These are phyloP conservation scores for Chrysemys picta DNA, from an alignment of 2,113 vertebrate species.

Conservation along the genomic window DNA sequence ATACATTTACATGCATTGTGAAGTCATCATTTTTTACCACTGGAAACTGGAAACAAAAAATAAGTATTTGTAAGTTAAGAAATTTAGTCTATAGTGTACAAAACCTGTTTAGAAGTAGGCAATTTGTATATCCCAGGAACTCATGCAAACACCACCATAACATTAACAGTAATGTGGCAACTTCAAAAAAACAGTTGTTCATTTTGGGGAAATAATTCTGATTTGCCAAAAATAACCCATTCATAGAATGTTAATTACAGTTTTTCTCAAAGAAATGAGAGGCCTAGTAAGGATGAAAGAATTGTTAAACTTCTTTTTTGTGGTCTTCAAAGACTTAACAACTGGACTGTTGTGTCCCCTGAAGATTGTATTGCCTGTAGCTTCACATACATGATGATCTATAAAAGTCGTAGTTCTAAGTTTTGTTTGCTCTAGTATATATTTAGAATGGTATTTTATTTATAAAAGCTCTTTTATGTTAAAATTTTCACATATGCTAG, in stretches of 20 bases:
- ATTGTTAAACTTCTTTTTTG: constrained; percentile 2
- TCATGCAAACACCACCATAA: background rate
- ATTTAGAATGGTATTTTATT: constrained; percentile 1
- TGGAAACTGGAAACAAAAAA: constrained; percentile 71
- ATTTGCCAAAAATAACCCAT: constrained; percentile 43
- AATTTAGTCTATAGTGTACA: constrained; percentile 32
- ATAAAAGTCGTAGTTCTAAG: background rate
- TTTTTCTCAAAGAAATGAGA: background rate
- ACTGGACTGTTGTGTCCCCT: background rate
- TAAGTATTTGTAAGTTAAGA: constrained; percentile 51
- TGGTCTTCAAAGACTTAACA: background rate
- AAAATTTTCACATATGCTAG: background rate
- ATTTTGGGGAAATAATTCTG: constrained; percentile 21
- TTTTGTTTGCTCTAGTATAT: background rate
- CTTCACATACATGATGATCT: background rate
- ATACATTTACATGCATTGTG: constrained; percentile 72
- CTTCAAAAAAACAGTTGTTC: background rate
- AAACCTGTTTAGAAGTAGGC: constrained; percentile 49
- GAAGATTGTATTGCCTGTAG: constrained; percentile 8
- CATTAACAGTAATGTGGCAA: constrained; percentile 24
- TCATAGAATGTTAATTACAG: background rate
- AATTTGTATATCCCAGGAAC: constrained; percentile 54
- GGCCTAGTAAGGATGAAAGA: background rate
- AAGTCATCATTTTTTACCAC: constrained; percentile 64
- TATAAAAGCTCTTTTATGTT: background rate